phyloP scores from a whole-genome alignment of 2,797 vertebrate species.

The Saguinus oedipus region DNA sequence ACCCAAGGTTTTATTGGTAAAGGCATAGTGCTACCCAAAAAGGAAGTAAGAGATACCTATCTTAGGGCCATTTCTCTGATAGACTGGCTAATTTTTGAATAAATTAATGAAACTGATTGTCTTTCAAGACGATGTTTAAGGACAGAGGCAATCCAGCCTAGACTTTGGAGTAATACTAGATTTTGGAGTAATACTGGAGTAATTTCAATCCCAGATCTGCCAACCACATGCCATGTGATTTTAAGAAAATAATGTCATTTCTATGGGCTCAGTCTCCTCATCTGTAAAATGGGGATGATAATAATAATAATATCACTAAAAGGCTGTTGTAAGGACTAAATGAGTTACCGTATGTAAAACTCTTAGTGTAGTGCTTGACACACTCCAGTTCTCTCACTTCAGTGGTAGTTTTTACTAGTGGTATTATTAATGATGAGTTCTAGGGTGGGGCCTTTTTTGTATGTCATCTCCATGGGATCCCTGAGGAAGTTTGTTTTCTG shows the following conservation, averaged over 20 bases:
- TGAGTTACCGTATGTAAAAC: not conserved
- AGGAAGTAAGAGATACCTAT: not conserved
- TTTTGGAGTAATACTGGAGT: not conserved
- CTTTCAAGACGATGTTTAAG: not conserved
- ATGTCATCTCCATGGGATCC: not conserved
- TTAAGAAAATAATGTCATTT: not conserved
- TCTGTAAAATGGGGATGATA: not conserved
- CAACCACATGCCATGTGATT: not conserved
- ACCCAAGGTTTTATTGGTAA: not conserved
- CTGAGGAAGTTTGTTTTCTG: not conserved
- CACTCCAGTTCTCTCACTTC: not conserved
- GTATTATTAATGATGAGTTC: not conserved
- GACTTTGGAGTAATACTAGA: not conserved
- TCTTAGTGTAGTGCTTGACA: not conserved
- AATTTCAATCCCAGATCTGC: not conserved
- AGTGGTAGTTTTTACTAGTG: not conserved
- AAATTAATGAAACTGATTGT: not conserved
- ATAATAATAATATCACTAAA: not conserved
- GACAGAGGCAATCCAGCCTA: not conserved
- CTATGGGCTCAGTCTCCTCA: not conserved
- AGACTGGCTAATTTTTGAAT: not conserved
- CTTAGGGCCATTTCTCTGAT: not conserved
- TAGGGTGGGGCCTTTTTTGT: not conserved
- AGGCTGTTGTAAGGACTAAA: not conserved
- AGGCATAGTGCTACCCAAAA: not conserved